A percentile compares a stretch with the other conserved stretches of the same genome.
These are phyloP conservation scores for Eunapius fragilis DNA, from an alignment of 37 sponge, comb jelly and placozoan species.

Conservation along the genomic window DNA sequence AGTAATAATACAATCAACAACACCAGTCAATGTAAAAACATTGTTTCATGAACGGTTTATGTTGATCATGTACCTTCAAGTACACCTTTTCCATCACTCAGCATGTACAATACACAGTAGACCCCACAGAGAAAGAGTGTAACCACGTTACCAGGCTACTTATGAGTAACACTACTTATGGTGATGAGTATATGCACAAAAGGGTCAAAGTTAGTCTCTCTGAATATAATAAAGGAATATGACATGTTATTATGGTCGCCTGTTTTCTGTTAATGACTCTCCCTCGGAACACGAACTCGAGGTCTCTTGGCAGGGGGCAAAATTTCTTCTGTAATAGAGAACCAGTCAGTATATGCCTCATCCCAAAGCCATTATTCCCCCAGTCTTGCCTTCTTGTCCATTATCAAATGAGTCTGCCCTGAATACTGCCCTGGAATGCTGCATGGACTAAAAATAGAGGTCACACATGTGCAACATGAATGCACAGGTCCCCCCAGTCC, in stretches of 20 bases:
- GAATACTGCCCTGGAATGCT: constrained; percentile 13
- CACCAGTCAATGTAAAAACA: no score
- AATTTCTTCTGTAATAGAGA: not conserved
- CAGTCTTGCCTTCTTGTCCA: not conserved
- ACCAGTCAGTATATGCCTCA: not conserved
- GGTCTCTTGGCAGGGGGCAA: not conserved
- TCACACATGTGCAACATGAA: not conserved
- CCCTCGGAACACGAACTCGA: not conserved
- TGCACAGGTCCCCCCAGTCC: constrained; percentile 1
- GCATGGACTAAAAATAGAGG: not conserved
- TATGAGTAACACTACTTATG: not conserved
- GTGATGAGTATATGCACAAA: not conserved
- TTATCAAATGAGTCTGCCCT: not conserved
- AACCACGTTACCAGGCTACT: not conserved
- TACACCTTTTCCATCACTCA: not conserved
- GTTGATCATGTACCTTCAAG: not conserved
- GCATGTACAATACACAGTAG: not conserved
- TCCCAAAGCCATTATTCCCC: not conserved
- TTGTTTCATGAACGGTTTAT: no score
- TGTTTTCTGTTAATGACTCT: not conserved
- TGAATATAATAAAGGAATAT: not conserved
- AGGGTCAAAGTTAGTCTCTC: not conserved
- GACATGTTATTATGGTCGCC: not conserved
- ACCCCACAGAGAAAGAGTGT: not conserved
- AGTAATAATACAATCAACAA: no score